Evolutionary conservation across 92 coral and sea anemone genomes (phyloP), one percentile per base, ranked within the genome.

Genomic region (Parazoanthus atlanticus): DNA sequence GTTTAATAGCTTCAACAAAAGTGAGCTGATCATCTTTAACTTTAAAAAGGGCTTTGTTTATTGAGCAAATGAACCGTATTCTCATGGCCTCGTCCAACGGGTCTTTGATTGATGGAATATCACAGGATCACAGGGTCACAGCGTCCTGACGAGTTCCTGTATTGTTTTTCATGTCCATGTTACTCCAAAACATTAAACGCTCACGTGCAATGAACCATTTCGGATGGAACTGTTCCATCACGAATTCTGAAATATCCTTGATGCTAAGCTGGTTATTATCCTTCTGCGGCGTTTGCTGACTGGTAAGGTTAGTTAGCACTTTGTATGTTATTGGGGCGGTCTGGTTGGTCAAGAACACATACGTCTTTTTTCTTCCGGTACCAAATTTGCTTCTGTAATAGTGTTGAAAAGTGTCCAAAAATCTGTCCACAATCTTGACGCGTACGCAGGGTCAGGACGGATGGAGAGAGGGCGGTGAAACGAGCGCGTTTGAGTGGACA

Each of bases 1-100:
- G 15, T 30, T 64, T n/a, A 72, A 71, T 33, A 33, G 85, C 85
- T 69, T 71, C 72, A 26, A 61, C 88, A 85, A 85, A 70, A 71
- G 81, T 85, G 85, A 85, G 88, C 88, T 85, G 82, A 28, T 30
- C 47, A 28, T 71, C 88, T 85, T 85, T 28, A 5, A 85, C 46
- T 85, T 85, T 72, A 71, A 85, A 5, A 2, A 36, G 38, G 4
- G 1, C 38, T 5, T 36, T 3, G 38, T 34, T 34, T 34, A 34
- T 34, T 34, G 3, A 34, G 38, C 38, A 34, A 34, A 34, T 34
- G 38, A 34, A 34, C 3, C 3, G 1, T 34, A 3, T 34, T 34
- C 38, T 34, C 38, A 52, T 28, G 76, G 12, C 13, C 88, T 70
- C 67, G 19, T 79, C 3, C 56, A 79, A 79, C 17, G 61, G 83